Percentiles rank a stretch among this genome's conserved stretches.
phyloP scores from a whole-genome alignment of 2,888 invertebrate genomes.

The Microctonus hyperodae region DNA sequence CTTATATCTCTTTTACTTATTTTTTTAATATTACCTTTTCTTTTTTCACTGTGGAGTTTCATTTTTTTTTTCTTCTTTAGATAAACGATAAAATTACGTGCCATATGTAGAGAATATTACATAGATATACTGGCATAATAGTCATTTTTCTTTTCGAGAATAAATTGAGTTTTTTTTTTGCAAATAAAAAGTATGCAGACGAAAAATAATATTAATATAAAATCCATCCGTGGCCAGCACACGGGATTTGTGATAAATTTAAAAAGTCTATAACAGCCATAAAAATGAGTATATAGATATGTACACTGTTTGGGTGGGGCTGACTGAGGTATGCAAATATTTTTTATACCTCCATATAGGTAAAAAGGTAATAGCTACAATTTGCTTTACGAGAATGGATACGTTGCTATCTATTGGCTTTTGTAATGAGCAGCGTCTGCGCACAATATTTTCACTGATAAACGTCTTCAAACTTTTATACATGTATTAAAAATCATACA shows the following conservation, averaged over 20 bases:
- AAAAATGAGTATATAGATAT: slow-evolving; percentile 36
- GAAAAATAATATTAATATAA: not conserved
- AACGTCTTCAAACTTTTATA: not conserved
- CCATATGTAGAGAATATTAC: not conserved
- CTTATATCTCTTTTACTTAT: not conserved
- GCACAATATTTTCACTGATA: slow-evolving; percentile 16
- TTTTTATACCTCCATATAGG: slow-evolving; percentile 9
- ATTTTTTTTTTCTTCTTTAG: not conserved
- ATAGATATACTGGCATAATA: not conserved
- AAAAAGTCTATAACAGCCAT: slow-evolving; percentile 39
- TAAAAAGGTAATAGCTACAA: slow-evolving; percentile 39
- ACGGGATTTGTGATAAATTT: slow-evolving; percentile 33
- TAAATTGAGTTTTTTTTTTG: not conserved
- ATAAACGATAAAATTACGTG: slow-evolving; percentile 10
- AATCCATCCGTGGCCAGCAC: not conserved
- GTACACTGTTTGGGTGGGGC: not conserved
- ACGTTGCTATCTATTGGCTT: slow-evolving; percentile 34
- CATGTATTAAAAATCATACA: no score
- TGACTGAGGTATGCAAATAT: not conserved
- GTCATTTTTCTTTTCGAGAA: not conserved
- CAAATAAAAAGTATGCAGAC: not conserved
- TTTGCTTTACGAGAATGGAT: slow-evolving; percentile 40
- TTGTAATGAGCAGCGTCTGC: slow-evolving; percentile 34
- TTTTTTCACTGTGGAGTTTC: not conserved
- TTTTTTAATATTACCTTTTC: slow-evolving; percentile 2